Percentiles rank a stretch among this genome's conserved stretches.
These are phyloP conservation scores for Magallana angulata DNA, from an alignment of 1,140 invertebrate species.

Conservation along the genomic window DNA sequence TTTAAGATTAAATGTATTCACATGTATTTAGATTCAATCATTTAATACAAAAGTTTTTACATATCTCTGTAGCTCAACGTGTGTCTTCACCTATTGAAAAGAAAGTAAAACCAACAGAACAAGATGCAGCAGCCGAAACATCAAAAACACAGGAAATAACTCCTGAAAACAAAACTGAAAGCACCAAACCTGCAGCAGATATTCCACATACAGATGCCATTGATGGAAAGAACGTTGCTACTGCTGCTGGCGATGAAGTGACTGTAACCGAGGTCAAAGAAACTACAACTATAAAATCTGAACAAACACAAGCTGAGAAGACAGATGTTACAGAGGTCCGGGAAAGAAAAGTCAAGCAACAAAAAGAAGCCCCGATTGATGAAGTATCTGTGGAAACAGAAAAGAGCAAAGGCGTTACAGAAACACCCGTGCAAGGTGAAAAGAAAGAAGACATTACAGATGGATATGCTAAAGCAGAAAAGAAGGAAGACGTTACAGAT, in stretches of 20 bases:
- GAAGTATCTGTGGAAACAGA: not conserved
- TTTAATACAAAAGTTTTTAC: not conserved
- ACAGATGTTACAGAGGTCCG: not conserved
- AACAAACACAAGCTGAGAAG: not conserved
- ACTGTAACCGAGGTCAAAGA: conserved; percentile 20
- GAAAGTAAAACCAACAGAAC: conserved; percentile 27
- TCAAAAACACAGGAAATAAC: not conserved
- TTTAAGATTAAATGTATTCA: no score
- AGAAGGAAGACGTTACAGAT: not conserved
- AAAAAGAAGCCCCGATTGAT: not conserved
- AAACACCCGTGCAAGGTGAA: not conserved
- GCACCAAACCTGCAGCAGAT: not conserved
- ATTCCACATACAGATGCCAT: not conserved
- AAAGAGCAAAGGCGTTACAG: not conserved
- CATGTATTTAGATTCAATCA: no score
- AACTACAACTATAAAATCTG: not conserved
- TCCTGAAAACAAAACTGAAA: not conserved
- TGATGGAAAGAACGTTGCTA: not conserved
- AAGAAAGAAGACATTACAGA: no score
- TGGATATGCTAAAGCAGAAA: not conserved
- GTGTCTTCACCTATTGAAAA: conserved; percentile 27
- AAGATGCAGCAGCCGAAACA: not conserved
- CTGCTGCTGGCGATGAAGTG: not conserved
- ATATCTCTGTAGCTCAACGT: not conserved
- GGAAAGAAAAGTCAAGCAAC: not conserved